A percentile compares a stretch with the other conserved stretches of the same genome.
Conservation (phyloP, 2,797 vertebrate species). For the Helostoma temminkii region DNA sequence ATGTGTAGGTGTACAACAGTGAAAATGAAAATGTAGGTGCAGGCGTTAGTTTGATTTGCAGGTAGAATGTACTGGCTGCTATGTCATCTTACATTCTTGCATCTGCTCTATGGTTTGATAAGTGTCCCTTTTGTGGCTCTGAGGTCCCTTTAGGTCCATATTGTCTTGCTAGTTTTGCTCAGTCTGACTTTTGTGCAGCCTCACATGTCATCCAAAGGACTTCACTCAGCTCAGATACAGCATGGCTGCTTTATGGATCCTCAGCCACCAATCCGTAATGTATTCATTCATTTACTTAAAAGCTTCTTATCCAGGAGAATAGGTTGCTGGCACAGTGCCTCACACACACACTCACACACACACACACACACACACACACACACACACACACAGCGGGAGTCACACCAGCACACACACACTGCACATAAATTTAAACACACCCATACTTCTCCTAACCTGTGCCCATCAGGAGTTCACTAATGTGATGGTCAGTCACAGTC, state of each 20-base stretch:
- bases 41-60: slow-evolving; percentile 15
- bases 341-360: slow-evolving; percentile 1
- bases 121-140: slow-evolving; percentile 29
- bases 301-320: slow-evolving; percentile 74
- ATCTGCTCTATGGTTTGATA: slow-evolving; percentile 34
- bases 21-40: slow-evolving; percentile 34
- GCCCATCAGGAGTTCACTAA: slow-evolving; percentile 47
- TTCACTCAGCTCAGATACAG: slow-evolving; percentile 49
- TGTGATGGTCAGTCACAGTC: slow-evolving; percentile 37
- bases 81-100: slow-evolving; percentile 14
- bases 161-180: slow-evolving; percentile 44
- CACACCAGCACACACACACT: slow-evolving; percentile 7
- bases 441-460: slow-evolving; percentile 32
- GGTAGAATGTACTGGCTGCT: slow-evolving; percentile 18
- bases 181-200: slow-evolving; percentile 40
- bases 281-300: slow-evolving; percentile 83
- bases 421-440: slow-evolving; percentile 48
- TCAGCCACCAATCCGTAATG: slow-evolving; percentile 73
- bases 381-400: background rate
- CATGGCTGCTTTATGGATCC: slow-evolving; percentile 67
- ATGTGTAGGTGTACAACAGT: slow-evolving; percentile 43
- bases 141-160: slow-evolving; percentile 10
- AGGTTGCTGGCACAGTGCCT: slow-evolving; percentile 38
- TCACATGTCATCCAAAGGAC: slow-evolving; percentile 37
- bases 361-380: slow-evolving; percentile 17